Conservation (phyloP, 2,888 invertebrate genomes). For the Leptura quadrifasciata region DNA sequence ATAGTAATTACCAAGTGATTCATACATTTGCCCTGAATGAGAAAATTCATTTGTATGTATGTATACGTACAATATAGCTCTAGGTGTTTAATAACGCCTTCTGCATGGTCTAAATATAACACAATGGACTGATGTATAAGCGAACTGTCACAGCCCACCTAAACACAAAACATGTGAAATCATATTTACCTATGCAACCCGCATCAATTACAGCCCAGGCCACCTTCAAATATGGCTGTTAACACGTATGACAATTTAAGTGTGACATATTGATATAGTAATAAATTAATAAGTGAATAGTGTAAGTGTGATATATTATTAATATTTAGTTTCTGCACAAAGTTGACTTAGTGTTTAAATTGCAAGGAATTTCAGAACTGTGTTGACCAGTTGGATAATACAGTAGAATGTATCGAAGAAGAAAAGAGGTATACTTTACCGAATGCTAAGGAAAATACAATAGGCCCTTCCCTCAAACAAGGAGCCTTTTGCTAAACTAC, state of each 20-base stretch:
- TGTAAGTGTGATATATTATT: too few species aligned
- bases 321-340: too few species aligned
- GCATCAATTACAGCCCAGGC: not conserved
- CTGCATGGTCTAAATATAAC: not conserved
- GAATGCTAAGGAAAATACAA: too few species aligned
- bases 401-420: too few species aligned
- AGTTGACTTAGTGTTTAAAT: too few species aligned
- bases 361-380: too few species aligned
- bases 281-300: not conserved
- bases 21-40: not conserved
- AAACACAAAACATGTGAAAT: not conserved
- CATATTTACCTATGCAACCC: not conserved
- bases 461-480: too few species aligned
- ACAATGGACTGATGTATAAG: not conserved
- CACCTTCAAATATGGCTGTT: not conserved
- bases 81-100: not conserved
- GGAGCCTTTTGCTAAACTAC: too few species aligned
- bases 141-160: not conserved
- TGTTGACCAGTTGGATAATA: too few species aligned
- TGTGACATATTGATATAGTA: not conserved
- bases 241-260: not conserved
- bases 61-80: not conserved
- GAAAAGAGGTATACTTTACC: too few species aligned
- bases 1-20: not conserved
- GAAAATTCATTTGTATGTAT: not conserved